Percentiles rank a stretch among this genome's conserved stretches.
These are phyloP conservation scores for Calypte anna DNA, from an alignment of 2,113 vertebrate species.

Conservation along the genomic window DNA sequence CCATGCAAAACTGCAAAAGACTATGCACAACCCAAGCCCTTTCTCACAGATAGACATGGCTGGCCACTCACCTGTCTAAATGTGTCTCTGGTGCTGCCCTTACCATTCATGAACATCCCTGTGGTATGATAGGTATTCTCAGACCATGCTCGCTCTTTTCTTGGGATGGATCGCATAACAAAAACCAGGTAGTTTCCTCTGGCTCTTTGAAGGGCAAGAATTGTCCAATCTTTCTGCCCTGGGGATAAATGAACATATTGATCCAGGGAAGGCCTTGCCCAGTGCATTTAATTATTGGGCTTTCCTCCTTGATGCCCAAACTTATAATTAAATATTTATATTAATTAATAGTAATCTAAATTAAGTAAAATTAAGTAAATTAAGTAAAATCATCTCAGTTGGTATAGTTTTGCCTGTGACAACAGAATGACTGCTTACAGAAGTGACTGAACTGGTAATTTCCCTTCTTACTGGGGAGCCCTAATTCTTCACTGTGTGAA, in stretches of 20 bases:
- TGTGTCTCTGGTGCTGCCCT: not conserved
- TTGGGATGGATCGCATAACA: not conserved
- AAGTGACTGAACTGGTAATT: not conserved
- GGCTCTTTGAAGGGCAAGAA: not conserved
- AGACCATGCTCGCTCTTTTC: not conserved
- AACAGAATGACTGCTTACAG: not conserved
- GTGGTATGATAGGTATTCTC: not conserved
- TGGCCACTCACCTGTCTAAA: not conserved
- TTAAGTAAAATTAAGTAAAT: not conserved
- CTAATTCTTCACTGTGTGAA: not conserved
- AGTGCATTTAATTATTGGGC: not conserved
- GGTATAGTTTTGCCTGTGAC: not conserved
- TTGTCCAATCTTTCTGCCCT: not conserved
- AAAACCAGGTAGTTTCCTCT: not conserved
- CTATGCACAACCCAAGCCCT: not conserved
- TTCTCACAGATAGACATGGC: not conserved
- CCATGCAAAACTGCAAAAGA: not conserved
- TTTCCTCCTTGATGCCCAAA: not conserved
- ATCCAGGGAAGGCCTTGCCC: not conserved
- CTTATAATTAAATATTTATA: not conserved
- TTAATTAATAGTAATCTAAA: not conserved
- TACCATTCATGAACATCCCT: not conserved
- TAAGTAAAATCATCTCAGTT: not conserved
- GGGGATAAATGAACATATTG: not conserved
- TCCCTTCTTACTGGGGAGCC: not conserved